Conservation (phyloP, 2,113 vertebrate species). For the Sus scrofa region DNA sequence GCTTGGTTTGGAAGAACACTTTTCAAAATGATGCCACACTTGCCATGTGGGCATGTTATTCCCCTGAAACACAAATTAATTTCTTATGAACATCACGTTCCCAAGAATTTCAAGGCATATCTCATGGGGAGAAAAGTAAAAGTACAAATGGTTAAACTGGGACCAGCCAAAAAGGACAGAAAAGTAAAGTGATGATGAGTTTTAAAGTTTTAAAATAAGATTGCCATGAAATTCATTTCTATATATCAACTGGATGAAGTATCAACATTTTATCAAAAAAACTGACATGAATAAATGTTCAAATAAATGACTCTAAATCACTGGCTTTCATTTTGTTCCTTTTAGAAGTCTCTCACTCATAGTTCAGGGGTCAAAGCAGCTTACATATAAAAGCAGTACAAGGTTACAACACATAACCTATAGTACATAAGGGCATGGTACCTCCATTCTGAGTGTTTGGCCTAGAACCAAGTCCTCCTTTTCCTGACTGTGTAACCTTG, state of each 20-base stretch:
- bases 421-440: background rate
- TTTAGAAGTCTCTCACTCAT: background rate
- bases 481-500: background rate
- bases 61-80: conserved; percentile 45
- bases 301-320: background rate
- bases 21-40: conserved; percentile 33
- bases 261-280: background rate
- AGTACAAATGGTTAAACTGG: background rate
- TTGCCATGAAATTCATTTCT: background rate
- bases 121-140: background rate
- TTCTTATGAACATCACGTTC: conserved; percentile 47
- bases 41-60: conserved; percentile 60
- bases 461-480: background rate
- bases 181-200: background rate
- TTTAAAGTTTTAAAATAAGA: conserved; percentile 19
- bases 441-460: background rate
- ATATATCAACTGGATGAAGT: background rate
- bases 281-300: background rate
- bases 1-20: conserved; percentile 39
- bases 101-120: conserved; percentile 21
- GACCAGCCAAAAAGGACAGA: background rate
- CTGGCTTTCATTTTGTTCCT: background rate
- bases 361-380: background rate
- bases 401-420: background rate
- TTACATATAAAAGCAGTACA: background rate